These are phyloP conservation scores for Dasypogon diadema DNA, from an alignment of 2,888 invertebrate genomes.

Conservation along the genomic window DNA sequence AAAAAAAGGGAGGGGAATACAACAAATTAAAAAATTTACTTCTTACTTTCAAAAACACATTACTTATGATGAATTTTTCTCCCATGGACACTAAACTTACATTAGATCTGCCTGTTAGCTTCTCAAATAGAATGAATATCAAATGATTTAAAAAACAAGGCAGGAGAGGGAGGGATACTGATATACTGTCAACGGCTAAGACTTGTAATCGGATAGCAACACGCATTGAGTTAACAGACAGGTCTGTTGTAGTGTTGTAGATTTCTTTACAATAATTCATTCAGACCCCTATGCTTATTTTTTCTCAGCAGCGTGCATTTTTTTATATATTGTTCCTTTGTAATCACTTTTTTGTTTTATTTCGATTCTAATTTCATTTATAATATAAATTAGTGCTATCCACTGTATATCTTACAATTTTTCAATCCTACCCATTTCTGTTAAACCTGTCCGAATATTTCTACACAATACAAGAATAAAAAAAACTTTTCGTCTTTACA, in stretches of 20 bases:
- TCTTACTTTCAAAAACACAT: not conserved
- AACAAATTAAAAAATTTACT: too few species aligned
- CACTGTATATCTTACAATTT: conserved; percentile 33
- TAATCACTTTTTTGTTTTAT: not conserved
- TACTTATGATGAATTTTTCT: not conserved
- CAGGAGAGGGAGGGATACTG: too few species aligned
- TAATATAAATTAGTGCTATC: conserved; percentile 22
- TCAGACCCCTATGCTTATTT: too few species aligned
- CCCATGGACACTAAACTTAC: conserved; percentile 19
- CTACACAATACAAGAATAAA: not conserved
- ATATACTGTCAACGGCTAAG: too few species aligned
- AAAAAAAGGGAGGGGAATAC: too few species aligned
- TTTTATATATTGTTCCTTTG: not conserved
- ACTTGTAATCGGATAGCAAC: too few species aligned
- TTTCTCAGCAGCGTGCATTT: not conserved
- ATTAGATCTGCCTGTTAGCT: not conserved
- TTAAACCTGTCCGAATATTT: too few species aligned
- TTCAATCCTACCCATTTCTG: not conserved
- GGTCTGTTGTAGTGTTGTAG: too few species aligned
- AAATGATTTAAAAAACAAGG: too few species aligned
- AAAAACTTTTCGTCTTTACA: too few species aligned
- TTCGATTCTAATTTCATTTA: not conserved
- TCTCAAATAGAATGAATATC: not conserved
- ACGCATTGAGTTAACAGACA: too few species aligned
- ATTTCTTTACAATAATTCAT: too few species aligned